Conservation (phyloP, 2,888 invertebrate genomes). For the Hemaris fuciformis region DNA sequence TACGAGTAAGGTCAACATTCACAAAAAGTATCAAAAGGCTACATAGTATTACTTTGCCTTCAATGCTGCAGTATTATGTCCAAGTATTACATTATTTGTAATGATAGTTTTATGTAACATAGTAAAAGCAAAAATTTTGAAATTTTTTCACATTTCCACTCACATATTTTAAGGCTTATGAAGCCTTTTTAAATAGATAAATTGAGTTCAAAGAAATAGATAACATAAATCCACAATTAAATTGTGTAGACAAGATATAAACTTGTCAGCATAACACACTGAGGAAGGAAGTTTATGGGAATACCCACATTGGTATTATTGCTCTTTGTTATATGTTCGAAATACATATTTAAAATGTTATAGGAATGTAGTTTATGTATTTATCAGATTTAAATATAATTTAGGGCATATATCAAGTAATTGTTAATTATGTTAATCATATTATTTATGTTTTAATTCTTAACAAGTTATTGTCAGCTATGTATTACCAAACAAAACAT, state of each 20-base stretch:
- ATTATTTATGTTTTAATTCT: too few species aligned
- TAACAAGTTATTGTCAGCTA: too few species aligned
- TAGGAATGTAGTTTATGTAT: too few species aligned
- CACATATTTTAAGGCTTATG: not conserved
- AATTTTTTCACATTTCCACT: not conserved
- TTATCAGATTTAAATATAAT: too few species aligned
- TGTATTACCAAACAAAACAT: too few species aligned
- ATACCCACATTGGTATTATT: not conserved
- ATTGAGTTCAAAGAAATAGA: not conserved
- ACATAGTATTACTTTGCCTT: not conserved
- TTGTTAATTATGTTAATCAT: too few species aligned
- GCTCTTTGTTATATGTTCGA: too few species aligned
- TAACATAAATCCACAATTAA: not conserved
- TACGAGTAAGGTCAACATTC: constrained; percentile 42
- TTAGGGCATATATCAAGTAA: too few species aligned
- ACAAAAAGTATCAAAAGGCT: not conserved
- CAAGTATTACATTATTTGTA: not conserved
- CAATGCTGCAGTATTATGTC: not conserved
- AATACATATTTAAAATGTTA: too few species aligned
- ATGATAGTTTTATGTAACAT: not conserved
- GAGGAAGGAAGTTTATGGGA: not conserved
- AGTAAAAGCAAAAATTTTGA: not conserved
- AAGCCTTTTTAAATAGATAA: not conserved
- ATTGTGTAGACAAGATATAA: not conserved
- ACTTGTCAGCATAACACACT: not conserved